Evolutionary conservation across 2,113 vertebrate genomes (phyloP).

Genomic region (Hyperopisus bebe): DNA sequence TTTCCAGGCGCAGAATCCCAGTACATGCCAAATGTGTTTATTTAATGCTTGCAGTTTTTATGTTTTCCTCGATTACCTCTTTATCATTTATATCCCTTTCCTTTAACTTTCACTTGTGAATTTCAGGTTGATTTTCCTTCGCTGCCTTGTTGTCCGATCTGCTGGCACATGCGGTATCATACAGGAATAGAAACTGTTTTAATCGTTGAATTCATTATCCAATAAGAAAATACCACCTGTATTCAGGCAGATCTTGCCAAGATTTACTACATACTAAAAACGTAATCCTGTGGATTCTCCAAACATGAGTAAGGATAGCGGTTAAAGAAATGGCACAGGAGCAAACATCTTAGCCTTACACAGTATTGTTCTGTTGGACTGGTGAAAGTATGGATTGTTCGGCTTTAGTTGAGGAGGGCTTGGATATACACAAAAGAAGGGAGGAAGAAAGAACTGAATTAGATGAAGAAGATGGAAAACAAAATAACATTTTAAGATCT

Average conservation of each 20-base stretch:
- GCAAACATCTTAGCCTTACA: not conserved
- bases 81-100: not conserved
- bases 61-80: not conserved
- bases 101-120: not conserved
- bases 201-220: not conserved
- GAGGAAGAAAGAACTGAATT: not conserved
- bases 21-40: not conserved
- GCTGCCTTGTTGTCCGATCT: not conserved
- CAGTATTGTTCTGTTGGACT: not conserved
- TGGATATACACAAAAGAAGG: not conserved
- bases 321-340: not conserved
- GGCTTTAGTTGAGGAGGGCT: not conserved
- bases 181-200: not conserved
- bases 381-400: not conserved
- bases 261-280: not conserved
- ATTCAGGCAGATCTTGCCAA: not conserved
- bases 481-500: not conserved
- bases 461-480: not conserved
- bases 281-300: not conserved
- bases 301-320: not conserved
- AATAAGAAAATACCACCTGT: not conserved
- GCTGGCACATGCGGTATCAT: not conserved
- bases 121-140: not conserved
- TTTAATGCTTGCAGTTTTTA: not conserved
- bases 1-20: not conserved